A percentile compares a stretch with the other conserved stretches of the same genome.
phyloP scores from a whole-genome alignment of 2,113 vertebrate species.

The Prolemur simus region DNA sequence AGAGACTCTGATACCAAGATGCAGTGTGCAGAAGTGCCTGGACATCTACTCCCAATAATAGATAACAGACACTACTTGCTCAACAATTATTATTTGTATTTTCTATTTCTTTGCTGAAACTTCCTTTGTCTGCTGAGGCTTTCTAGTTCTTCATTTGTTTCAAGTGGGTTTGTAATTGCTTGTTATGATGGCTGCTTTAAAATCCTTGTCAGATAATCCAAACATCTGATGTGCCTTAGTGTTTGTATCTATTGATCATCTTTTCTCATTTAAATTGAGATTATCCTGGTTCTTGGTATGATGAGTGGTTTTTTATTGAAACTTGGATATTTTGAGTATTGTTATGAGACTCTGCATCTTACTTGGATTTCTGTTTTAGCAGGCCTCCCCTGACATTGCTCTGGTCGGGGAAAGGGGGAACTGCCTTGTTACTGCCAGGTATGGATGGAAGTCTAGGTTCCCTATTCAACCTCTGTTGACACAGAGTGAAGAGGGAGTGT shows the following conservation, averaged over 20 bases:
- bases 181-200: not conserved
- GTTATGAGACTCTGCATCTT: not conserved
- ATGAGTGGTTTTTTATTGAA: constrained; percentile 13
- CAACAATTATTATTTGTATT: not conserved
- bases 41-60: not conserved
- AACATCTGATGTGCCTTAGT: constrained; percentile 4
- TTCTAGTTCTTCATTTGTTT: constrained; percentile 44
- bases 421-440: not conserved
- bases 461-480: not conserved
- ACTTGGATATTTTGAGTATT: constrained; percentile 18
- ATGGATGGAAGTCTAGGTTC: not conserved
- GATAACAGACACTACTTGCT: not conserved
- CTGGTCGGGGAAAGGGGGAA: not conserved
- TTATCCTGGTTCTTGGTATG: constrained; percentile 37
- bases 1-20: not conserved
- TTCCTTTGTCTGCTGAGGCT: not conserved
- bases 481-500: not conserved
- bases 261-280: constrained; percentile 21
- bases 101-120: not conserved
- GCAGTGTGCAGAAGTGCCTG: not conserved
- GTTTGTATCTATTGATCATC: constrained; percentile 35
- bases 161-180: constrained; percentile 18
- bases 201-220: constrained; percentile 3
- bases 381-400: not conserved
- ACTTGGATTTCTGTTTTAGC: constrained; percentile 26